Evolutionary conservation across 2,888 invertebrate genomes (phyloP).

Genomic region (Pandemis corylana): DNA sequence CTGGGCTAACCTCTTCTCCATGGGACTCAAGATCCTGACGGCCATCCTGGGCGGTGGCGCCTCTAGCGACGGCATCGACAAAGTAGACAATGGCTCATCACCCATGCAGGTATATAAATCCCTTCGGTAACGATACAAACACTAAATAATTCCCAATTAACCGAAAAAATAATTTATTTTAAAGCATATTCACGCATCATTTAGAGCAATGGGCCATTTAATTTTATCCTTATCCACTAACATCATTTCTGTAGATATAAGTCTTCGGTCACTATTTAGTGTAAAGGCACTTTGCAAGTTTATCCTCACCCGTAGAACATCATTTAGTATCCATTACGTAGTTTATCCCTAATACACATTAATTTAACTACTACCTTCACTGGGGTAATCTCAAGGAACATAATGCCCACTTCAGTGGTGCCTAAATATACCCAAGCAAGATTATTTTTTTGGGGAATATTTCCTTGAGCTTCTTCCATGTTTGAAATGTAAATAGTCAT

Average conservation of each 20-base stretch:
- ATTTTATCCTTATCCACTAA: constrained; percentile 77
- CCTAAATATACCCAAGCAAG: not conserved
- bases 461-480: constrained; percentile 69
- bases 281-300: constrained; percentile 72
- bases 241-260: constrained; percentile 73
- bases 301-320: constrained; percentile 71
- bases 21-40: constrained; percentile 94
- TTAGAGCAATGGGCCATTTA: constrained; percentile 44
- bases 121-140: constrained; percentile 16
- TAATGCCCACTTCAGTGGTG: constrained; percentile 35
- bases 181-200: constrained; percentile 36
- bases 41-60: constrained; percentile 92
- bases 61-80: constrained; percentile 93
- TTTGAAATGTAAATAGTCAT: constrained; percentile 79
- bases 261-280: constrained; percentile 64
- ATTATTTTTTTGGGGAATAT: not conserved
- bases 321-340: constrained; percentile 61
- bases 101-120: constrained; percentile 91
- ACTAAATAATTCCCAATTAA: constrained; percentile 43
- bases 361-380: constrained; percentile 70
- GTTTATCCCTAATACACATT: constrained; percentile 67
- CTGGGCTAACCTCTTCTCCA: constrained; percentile 94
- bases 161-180: constrained; percentile 41
- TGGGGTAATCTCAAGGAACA: constrained; percentile 68
- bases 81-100: constrained; percentile 94